These are phyloP conservation scores for Cheirogaleus major DNA, from an alignment of 2,797 vertebrate species.

Conservation along the genomic window DNA sequence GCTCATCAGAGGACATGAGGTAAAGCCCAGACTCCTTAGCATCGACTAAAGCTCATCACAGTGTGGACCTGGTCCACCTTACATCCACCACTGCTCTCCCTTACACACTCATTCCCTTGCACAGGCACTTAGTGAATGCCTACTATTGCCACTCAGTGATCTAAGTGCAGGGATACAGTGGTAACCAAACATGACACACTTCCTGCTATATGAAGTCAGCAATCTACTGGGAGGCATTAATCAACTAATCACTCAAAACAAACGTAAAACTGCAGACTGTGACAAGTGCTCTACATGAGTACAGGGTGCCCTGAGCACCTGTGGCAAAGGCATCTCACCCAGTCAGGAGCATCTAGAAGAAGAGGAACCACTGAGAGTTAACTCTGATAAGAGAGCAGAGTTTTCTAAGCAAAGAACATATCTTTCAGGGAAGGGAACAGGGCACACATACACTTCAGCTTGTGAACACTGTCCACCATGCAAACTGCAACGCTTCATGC, in stretches of 20 bases:
- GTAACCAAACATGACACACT: not conserved
- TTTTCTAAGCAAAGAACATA: fast-evolving
- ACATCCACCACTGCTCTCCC: fast-evolving
- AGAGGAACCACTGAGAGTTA: not conserved
- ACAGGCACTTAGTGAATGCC: not conserved
- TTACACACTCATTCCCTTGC: no score
- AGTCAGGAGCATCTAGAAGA: not conserved
- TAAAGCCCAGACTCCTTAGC: not conserved
- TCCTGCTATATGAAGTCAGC: not conserved
- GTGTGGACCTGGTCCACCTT: not conserved
- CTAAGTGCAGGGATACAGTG: not conserved
- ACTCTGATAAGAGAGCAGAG: not conserved
- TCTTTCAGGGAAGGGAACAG: not conserved
- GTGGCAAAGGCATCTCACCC: not conserved
- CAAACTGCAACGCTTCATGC: not conserved
- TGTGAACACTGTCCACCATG: fast-evolving
- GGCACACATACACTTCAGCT: not conserved
- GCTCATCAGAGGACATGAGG: not conserved
- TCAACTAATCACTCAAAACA: not conserved
- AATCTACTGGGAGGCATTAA: fast-evolving
- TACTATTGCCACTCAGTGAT: fast-evolving
- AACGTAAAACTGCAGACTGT: not conserved
- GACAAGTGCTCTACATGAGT: no score
- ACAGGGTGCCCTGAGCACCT: not conserved
- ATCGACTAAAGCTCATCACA: not conserved